Evolutionary conservation across 2,797 vertebrate genomes (phyloP).

Genomic region (Phoeniculus purpureus): DNA sequence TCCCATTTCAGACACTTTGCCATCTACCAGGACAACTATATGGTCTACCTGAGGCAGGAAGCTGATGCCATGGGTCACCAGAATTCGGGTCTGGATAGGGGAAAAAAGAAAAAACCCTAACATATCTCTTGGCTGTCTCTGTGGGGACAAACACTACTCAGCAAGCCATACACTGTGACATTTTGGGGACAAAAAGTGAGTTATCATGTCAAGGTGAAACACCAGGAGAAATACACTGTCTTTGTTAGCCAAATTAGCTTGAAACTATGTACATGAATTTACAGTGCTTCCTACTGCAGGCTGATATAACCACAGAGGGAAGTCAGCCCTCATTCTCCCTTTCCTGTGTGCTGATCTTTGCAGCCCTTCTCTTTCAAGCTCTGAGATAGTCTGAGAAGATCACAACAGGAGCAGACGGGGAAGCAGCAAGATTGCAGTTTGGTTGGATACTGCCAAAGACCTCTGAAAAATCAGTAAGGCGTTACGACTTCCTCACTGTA

Average conservation of each 20-base stretch:
- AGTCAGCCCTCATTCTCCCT: too few species aligned
- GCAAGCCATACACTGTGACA: background rate
- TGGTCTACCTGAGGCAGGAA: constrained; percentile 94
- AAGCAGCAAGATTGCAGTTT: background rate
- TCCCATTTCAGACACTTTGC: constrained; percentile 91
- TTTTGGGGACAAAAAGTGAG: background rate
- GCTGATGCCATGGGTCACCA: constrained; percentile 94
- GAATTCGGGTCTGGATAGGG: constrained; percentile 85
- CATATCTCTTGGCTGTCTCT: background rate
- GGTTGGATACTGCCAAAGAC: background rate
- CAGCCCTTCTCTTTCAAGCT: background rate
- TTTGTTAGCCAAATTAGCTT: background rate
- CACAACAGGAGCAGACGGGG: background rate
- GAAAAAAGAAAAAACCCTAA: background rate
- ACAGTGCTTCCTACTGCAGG: background rate
- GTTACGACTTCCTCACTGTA: background rate
- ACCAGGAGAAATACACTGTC: background rate
- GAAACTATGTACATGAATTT: background rate
- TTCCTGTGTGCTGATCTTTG: background rate
- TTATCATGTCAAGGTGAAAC: background rate
- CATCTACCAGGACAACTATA: constrained; percentile 90
- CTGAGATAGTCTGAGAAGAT: background rate
- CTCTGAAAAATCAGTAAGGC: background rate
- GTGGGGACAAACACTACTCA: background rate
- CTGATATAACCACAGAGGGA: background rate